phyloP scores from a whole-genome alignment of 2,113 vertebrate species.

The Ursus arctos region DNA sequence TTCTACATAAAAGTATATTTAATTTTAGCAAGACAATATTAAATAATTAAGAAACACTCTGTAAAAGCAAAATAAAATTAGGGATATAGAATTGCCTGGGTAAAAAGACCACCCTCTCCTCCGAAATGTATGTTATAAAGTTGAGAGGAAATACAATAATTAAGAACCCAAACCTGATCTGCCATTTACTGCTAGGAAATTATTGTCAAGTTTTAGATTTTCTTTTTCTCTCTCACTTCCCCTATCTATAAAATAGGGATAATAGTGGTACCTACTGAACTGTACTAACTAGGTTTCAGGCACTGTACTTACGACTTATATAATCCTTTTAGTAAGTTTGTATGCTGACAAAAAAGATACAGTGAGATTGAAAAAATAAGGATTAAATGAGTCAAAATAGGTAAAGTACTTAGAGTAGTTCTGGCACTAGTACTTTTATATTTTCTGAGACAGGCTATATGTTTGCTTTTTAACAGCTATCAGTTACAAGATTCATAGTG shows the following conservation, averaged over 20 bases:
- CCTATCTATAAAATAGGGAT: neutral
- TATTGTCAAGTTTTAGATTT: neutral
- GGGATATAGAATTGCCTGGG: neutral
- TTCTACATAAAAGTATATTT: slow-evolving; percentile 30
- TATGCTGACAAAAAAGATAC: neutral
- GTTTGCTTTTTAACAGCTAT: slow-evolving; percentile 34
- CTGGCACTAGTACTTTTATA: neutral
- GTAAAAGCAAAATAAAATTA: slow-evolving; percentile 46
- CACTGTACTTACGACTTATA: neutral
- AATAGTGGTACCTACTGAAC: neutral
- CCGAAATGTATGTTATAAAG: neutral
- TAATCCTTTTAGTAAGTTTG: slow-evolving; percentile 17
- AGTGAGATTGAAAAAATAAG: slow-evolving; percentile 45
- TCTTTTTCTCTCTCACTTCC: neutral
- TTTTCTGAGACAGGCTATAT: neutral
- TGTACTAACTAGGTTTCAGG: neutral
- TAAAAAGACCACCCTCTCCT: neutral
- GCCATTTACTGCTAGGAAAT: neutral
- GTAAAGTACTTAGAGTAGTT: neutral
- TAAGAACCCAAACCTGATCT: neutral
- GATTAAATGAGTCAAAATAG: neutral
- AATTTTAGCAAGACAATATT: slow-evolving; percentile 16
- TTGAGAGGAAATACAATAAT: neutral
- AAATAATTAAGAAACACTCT: neutral
- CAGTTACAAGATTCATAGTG: neutral